phyloP scores from a whole-genome alignment of 1,140 invertebrate genomes.

The Bathynomus jamesi region DNA sequence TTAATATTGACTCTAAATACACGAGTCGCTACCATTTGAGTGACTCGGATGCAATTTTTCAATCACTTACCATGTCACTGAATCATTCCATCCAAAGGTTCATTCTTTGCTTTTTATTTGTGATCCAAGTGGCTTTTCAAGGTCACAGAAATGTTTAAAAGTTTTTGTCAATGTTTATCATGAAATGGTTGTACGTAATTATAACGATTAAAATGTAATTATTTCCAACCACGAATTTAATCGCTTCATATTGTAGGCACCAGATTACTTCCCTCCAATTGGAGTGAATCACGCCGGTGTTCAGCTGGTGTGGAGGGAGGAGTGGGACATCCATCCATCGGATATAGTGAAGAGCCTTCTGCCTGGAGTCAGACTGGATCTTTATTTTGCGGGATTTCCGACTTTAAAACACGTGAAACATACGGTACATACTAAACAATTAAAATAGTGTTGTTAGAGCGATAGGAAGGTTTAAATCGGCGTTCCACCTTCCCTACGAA shows the following conservation, averaged over 20 bases:
- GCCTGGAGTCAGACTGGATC: constrained; percentile 57
- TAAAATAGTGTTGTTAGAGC: background rate
- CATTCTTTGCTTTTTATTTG: no score
- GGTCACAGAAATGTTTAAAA: no score
- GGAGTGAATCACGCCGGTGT: constrained; percentile 51
- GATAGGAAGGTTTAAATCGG: background rate
- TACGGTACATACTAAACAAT: constrained; percentile 46
- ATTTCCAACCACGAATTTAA: no score
- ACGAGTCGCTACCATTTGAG: no score
- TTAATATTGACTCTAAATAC: no score
- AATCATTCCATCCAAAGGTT: no score
- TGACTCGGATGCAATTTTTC: no score
- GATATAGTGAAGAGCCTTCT: constrained; percentile 65
- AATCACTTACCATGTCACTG: no score
- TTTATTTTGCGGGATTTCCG: constrained; percentile 83
- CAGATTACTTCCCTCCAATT: constrained; percentile 60
- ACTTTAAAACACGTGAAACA: constrained; percentile 76
- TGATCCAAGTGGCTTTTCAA: no score
- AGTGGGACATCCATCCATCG: constrained; percentile 39
- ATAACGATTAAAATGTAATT: no score
- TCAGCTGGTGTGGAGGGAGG: constrained; percentile 18
- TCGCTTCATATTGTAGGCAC: constrained; percentile 44
- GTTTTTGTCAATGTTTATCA: no score
- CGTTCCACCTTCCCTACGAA: background rate
- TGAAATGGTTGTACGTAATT: no score